Conservation (phyloP, 2,113 vertebrate species). For the Phylloscopus trochiloides region DNA sequence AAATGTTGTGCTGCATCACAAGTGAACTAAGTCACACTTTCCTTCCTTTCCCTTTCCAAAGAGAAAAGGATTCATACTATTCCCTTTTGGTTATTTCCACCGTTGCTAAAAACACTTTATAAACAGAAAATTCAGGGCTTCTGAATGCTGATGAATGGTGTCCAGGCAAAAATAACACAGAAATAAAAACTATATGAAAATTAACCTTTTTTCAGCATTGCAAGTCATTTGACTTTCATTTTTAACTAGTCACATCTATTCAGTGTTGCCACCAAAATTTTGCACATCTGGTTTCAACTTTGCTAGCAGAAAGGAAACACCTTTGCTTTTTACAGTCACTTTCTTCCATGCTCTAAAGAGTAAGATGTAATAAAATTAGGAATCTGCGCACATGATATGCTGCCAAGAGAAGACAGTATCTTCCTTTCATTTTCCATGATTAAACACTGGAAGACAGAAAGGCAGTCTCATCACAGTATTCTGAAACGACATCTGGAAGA, state of each 20-base stretch:
- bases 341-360: neutral
- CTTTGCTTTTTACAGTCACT: neutral
- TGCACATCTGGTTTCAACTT: neutral
- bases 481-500: neutral
- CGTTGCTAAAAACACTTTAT: conserved; percentile 14
- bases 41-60: neutral
- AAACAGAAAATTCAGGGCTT: neutral
- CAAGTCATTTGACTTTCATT: neutral
- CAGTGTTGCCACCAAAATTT: neutral
- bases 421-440: neutral
- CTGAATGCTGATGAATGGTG: neutral
- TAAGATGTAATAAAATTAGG: conserved; percentile 22
- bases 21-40: neutral
- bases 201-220: neutral
- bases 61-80: neutral
- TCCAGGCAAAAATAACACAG: neutral
- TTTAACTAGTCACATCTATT: neutral
- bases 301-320: neutral
- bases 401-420: conserved; percentile 2
- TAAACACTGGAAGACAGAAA: neutral
- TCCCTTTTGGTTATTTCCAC: neutral
- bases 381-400: neutral
- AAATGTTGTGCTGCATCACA: neutral
- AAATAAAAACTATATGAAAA: neutral
- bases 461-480: neutral